Conservation (phyloP, 2,888 invertebrate genomes). For the Tanaodytes sp. region DNA sequence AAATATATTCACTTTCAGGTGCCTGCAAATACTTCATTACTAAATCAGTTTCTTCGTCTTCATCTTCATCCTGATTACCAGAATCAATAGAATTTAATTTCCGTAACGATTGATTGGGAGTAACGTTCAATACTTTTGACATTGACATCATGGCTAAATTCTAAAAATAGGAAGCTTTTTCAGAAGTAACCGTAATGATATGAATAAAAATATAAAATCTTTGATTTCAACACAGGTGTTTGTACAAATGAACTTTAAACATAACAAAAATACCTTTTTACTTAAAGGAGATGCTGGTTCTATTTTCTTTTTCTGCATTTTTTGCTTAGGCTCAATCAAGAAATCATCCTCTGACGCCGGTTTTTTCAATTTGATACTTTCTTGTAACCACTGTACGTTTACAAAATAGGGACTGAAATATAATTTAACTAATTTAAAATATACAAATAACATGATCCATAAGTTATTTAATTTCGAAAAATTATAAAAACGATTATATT, state of each 20-base stretch:
- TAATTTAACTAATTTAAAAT: not conserved
- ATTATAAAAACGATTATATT: too few species aligned
- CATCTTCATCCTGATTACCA: constrained; percentile 27
- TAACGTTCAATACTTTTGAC: constrained; percentile 52
- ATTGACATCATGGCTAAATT: constrained; percentile 75
- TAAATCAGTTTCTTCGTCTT: constrained; percentile 43
- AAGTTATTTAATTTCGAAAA: too few species aligned
- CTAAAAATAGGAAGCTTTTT: constrained; percentile 61
- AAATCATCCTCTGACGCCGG: constrained; percentile 76
- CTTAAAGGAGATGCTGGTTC: constrained; percentile 78
- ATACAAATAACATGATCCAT: too few species aligned
- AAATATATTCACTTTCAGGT: constrained; percentile 35
- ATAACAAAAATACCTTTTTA: constrained; percentile 73
- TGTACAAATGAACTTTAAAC: not conserved
- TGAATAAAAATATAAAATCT: too few species aligned
- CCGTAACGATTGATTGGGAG: constrained; percentile 14
- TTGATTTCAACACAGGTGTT: too few species aligned
- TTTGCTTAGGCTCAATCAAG: constrained; percentile 58
- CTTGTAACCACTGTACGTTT: constrained; percentile 82
- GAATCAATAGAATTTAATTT: constrained; percentile 25
- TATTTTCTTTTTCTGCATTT: constrained; percentile 60
- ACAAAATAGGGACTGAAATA: constrained; percentile 78
- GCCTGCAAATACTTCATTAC: constrained; percentile 49
- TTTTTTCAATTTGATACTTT: constrained; percentile 79
- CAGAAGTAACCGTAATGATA: not conserved